A percentile compares a stretch with the other conserved stretches of the same genome.
phyloP scores from a whole-genome alignment of 2,888 invertebrate genomes.

The Apamea epomidion region DNA sequence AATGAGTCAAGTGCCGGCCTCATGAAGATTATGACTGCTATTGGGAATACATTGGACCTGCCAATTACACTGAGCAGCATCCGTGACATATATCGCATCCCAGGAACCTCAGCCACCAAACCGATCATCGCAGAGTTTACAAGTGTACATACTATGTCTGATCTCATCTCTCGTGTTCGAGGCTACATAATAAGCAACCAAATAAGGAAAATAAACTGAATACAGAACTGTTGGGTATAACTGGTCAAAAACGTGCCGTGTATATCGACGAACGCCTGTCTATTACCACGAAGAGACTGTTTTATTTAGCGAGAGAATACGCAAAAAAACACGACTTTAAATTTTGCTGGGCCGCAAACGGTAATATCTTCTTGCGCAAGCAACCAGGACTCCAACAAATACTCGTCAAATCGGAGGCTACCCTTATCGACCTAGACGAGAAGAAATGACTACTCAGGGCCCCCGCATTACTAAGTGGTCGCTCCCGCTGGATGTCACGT shows the following conservation, averaged over 20 bases:
- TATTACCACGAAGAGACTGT: background rate
- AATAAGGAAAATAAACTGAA: background rate
- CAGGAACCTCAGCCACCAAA: background rate
- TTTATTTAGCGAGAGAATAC: background rate
- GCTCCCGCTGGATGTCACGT: background rate
- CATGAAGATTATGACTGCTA: constrained; percentile 3
- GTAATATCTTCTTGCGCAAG: background rate
- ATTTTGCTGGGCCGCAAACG: no score
- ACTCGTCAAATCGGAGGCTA: background rate
- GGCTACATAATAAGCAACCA: background rate
- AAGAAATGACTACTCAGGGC: background rate
- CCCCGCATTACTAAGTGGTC: background rate
- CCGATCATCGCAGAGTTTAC: background rate
- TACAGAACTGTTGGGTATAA: background rate
- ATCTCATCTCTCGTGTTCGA: background rate
- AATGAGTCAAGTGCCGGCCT: constrained; percentile 7
- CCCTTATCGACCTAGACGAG: background rate
- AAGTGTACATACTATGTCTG: background rate
- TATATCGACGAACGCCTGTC: no score
- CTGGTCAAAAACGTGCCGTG: background rate
- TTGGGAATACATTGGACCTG: constrained; percentile 2
- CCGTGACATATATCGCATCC: background rate
- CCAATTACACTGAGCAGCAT: background rate
- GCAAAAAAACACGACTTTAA: no score
- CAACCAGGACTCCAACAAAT: background rate